Base-by-base conservation (phyloP, 2,113 vertebrate genomes). In the Prionailurus bengalensis region DNA sequence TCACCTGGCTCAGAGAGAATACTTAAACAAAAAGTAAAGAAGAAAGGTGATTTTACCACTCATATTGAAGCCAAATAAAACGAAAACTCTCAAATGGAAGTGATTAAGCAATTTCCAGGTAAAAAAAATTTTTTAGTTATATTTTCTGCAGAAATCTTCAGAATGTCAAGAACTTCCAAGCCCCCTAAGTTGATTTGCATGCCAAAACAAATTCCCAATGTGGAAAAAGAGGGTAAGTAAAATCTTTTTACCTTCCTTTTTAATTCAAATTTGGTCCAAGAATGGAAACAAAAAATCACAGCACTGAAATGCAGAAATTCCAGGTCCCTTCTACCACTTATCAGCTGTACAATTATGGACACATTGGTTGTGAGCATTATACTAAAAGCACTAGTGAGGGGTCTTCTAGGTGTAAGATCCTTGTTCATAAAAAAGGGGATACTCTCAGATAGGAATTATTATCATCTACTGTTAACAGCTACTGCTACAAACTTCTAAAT, bases 251-350 rank as follows among this genome's bases (percentile, higher is more conserved):
- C 16, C 36, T 95, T 66, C 31, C 55, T 83, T 92, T 92, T 97
- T 94, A 92, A 97, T n/a, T 94, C 45, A 85, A 85, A 91, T 81
- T 66, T 97, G 85, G 51, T 82, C 16, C 17, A 95, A 94, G 53
- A 94, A 85, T 61, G 29, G 68, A 91, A 94, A 74, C 51, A 53
- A 88, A 89, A 84, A 74, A 53, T 45, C 78, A 74, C 11, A 95
- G 51, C 61, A 73, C n/a, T 68, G 83, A 96, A 84, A 70, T 81
- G 25, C 16, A 70, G 27, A 95, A 76, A 15, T 63, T 79, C 5
- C 48, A 95, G 17, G 74, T 42, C 21, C 63, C 23, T 74, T 86
- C n/a, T 36, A 91, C 7, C 36, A 45, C 27, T 85, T 85, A 91
- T 31, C 45, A 84, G 55, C 25, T 80, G 7, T 42, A 55, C 11